Evolutionary conservation across 2,797 vertebrate species (phyloP).

Genomic region (Podarcis lilfordi): DNA sequence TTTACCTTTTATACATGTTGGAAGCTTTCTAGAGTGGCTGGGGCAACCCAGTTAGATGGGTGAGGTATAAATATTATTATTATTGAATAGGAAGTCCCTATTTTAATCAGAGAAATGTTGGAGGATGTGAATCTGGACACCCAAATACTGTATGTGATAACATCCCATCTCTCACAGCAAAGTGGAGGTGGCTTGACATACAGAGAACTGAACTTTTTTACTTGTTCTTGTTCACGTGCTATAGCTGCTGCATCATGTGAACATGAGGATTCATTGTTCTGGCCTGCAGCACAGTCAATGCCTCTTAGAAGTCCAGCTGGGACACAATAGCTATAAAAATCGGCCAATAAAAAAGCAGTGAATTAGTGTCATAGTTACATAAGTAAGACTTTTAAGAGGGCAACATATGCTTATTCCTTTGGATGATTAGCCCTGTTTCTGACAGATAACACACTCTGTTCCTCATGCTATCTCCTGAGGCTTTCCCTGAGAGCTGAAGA

Average conservation of each 20-base stretch:
- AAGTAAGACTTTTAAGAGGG: conserved; percentile 6
- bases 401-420: conserved; percentile 1
- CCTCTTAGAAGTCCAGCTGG: conserved; percentile 9
- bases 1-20: no score
- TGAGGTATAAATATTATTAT: no score
- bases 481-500: background rate
- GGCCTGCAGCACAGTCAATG: conserved; percentile 40
- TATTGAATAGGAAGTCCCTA: no score
- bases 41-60: no score
- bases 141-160: background rate
- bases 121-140: background rate
- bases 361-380: background rate
- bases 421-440: conserved; percentile 10
- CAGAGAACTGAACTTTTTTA: conserved; percentile 22
- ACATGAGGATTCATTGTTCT: conserved; percentile 31
- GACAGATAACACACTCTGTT: background rate
- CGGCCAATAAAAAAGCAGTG: background rate
- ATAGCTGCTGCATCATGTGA: conserved; percentile 34
- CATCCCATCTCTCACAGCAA: background rate
- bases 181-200: conserved; percentile 33
- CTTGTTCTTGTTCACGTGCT: conserved; percentile 38
- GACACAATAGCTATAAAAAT: rapidly evolving
- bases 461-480: background rate
- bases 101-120: no score
- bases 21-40: no score